Conservation (phyloP, 2,888 invertebrate genomes). For the Cylindroiulus punctatus region DNA sequence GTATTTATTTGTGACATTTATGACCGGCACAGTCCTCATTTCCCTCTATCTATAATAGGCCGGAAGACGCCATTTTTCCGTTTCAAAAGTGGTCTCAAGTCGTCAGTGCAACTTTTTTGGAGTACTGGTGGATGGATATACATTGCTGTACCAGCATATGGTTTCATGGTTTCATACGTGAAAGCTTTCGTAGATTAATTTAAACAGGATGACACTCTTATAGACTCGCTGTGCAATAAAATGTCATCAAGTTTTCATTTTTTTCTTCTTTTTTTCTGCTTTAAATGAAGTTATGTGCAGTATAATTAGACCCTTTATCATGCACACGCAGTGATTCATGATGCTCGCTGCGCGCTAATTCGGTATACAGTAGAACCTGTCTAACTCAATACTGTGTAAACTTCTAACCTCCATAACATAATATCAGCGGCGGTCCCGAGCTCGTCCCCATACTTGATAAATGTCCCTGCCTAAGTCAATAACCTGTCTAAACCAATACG, state of each 20-base stretch:
- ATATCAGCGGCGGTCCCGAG: too few relatives aligned
- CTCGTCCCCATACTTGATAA: too few relatives aligned
- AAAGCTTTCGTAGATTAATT: slow-evolving; percentile 18
- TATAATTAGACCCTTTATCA: slow-evolving; percentile 32
- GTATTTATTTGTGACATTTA: too few relatives aligned
- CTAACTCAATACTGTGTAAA: too few relatives aligned
- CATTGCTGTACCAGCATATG: slow-evolving; percentile 17
- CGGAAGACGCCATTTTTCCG: slow-evolving; percentile 16
- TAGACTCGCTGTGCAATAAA: slow-evolving; percentile 25
- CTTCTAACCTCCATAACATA: too few relatives aligned
- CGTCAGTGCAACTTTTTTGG: slow-evolving; percentile 13
- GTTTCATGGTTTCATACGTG: not conserved
- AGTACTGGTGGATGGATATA: not conserved
- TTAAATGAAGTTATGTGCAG: slow-evolving; percentile 17
- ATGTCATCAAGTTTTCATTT: slow-evolving; percentile 32
- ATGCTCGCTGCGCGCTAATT: not conserved
- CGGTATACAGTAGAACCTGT: not conserved
- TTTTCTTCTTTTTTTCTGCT: not conserved
- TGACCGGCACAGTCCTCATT: not conserved
- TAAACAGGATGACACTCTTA: slow-evolving; percentile 25
- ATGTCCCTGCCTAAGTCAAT: too few relatives aligned
- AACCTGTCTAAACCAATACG: too few relatives aligned
- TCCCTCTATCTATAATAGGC: slow-evolving; percentile 1
- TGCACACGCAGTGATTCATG: slow-evolving; percentile 32
- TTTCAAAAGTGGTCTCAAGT: not conserved